Percentiles rank a stretch among this genome's conserved stretches.
Evolutionary conservation across 2,113 vertebrate genomes (phyloP).

Genomic region (Oncorhynchus kisutch): DNA sequence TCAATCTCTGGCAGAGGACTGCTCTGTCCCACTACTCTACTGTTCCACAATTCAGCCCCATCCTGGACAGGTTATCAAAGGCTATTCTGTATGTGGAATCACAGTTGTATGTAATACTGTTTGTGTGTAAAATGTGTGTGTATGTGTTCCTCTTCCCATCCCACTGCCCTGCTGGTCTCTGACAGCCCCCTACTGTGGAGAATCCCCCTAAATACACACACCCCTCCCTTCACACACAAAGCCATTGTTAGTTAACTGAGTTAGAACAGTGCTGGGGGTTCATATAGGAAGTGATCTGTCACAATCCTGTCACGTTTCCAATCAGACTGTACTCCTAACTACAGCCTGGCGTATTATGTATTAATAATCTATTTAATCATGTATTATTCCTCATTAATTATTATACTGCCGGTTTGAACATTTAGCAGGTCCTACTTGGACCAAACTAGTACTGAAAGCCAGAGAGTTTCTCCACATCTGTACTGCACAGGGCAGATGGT

Average conservation of each 20-base stretch:
- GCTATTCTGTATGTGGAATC: background rate
- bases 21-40: slow-evolving; percentile 10
- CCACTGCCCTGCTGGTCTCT: slow-evolving; percentile 29
- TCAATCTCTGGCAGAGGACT: slow-evolving; percentile 58
- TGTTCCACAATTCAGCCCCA: slow-evolving; percentile 15
- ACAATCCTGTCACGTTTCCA: slow-evolving; percentile 41
- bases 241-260: slow-evolving; percentile 50
- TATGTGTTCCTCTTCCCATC: slow-evolving; percentile 16
- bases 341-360: background rate
- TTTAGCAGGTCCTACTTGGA: background rate
- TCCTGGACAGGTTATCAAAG: slow-evolving; percentile 5
- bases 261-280: slow-evolving; percentile 38
- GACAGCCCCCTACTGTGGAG: slow-evolving; percentile 28
- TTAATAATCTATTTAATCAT: background rate
- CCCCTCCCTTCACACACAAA: slow-evolving; percentile 29
- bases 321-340: slow-evolving; percentile 18
- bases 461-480: background rate
- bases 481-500: background rate
- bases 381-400: background rate
- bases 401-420: background rate
- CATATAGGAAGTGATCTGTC: slow-evolving; percentile 48
- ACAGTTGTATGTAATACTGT: background rate
- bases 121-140: background rate
- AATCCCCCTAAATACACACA: slow-evolving; percentile 47
- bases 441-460: background rate